Conservation (phyloP, 53 echinoderm and acorn worm genomes). For the Echinarachnius parma region DNA sequence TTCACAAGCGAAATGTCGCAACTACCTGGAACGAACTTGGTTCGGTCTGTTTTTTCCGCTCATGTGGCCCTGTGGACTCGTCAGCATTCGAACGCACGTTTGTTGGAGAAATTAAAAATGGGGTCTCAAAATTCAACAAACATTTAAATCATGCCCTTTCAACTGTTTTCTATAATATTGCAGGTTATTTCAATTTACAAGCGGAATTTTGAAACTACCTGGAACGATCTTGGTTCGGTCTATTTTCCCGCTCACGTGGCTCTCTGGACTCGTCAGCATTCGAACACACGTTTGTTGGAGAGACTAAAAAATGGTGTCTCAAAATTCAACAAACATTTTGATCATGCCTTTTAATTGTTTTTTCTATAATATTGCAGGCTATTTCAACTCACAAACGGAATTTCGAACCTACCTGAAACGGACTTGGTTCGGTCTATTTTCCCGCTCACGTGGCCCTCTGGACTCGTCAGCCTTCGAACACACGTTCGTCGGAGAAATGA, state of each 20-base stretch:
- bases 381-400: conserved; percentile 6
- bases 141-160: too few species aligned
- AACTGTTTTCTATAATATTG: too few species aligned
- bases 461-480: conserved; percentile 87
- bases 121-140: too few species aligned
- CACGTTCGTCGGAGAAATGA: conserved; percentile 73
- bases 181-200: conserved; percentile 23
- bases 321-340: background rate
- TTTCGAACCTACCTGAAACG: conserved; percentile 13
- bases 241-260: conserved; percentile 25
- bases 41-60: too few species aligned
- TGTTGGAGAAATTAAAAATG: too few species aligned
- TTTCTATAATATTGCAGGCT: conserved; percentile 4
- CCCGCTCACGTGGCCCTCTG: conserved; percentile 15
- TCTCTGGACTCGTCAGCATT: conserved; percentile 68
- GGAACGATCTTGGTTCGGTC: conserved; percentile 15
- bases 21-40: too few species aligned
- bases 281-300: conserved; percentile 79
- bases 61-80: too few species aligned
- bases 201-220: conserved; percentile 12
- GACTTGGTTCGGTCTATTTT: conserved; percentile 24
- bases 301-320: conserved; percentile 62
- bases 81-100: too few species aligned
- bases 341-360: background rate
- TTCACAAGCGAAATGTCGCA: too few species aligned